Conservation (phyloP, 2,113 vertebrate genomes). For the Platysternon megacephalum region DNA sequence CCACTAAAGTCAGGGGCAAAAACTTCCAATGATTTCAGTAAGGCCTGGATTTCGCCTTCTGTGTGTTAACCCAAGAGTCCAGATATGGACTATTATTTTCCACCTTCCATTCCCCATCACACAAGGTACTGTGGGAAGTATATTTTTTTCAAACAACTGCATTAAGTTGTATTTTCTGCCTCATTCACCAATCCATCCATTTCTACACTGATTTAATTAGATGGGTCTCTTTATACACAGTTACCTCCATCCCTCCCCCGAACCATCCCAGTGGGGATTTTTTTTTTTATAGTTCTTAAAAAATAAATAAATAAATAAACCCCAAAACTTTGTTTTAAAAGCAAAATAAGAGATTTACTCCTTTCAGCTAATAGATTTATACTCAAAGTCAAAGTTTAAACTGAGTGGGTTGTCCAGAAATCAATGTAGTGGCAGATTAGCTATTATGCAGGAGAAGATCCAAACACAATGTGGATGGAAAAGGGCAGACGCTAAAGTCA, state of each 20-base stretch:
- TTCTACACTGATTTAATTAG: conserved; percentile 13
- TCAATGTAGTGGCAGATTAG: no score
- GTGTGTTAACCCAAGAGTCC: neutral
- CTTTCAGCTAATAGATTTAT: neutral
- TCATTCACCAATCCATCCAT: conserved; percentile 52
- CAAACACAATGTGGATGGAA: no score
- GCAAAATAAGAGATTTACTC: neutral
- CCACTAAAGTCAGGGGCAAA: neutral
- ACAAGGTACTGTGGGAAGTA: neutral
- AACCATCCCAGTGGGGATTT: neutral
- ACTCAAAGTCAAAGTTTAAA: neutral
- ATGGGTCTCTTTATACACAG: conserved; percentile 8
- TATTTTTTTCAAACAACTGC: conserved; percentile 28
- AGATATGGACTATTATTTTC: rapidly evolving
- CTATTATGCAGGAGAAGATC: no score
- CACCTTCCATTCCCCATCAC: neutral
- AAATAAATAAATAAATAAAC: no score
- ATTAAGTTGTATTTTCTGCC: conserved; percentile 40
- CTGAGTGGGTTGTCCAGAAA: no score
- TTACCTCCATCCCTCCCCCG: neutral
- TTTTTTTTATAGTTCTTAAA: neutral
- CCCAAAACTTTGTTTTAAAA: neutral
- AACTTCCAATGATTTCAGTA: neutral
- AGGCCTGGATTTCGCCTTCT: neutral
- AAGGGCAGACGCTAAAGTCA: no score